phyloP scores from a whole-genome alignment of 2,797 vertebrate species.

The Morelia viridis region DNA sequence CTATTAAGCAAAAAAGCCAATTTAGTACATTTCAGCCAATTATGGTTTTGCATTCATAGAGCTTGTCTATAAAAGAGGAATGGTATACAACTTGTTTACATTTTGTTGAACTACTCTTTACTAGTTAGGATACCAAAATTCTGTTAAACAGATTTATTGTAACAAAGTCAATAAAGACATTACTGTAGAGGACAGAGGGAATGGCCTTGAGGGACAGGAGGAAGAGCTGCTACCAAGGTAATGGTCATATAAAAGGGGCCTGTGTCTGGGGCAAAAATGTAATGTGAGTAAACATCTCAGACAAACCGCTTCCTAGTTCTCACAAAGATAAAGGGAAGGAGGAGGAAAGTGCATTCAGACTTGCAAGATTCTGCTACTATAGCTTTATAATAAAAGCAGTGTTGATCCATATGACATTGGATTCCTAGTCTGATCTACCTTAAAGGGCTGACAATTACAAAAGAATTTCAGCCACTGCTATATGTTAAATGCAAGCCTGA shows the following conservation, averaged over 20 bases:
- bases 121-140: neutral
- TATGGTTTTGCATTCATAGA: neutral
- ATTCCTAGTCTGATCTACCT: neutral
- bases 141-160: neutral
- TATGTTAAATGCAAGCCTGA: neutral
- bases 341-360: neutral
- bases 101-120: neutral
- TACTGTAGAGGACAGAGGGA: neutral
- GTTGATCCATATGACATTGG: neutral
- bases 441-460: neutral
- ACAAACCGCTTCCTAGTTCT: too few relatives aligned
- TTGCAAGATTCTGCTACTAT: neutral
- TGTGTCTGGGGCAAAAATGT: neutral
- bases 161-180: neutral
- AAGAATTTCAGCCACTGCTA: neutral
- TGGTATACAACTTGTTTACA: neutral
- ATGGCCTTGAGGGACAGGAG: neutral
- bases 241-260: neutral
- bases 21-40: neutral
- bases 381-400: neutral
- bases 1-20: neutral
- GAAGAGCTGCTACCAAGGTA: neutral
- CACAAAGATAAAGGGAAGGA: neutral
- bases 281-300: neutral
- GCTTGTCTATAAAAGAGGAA: neutral